A percentile compares a stretch with the other conserved stretches of the same genome.
These are phyloP conservation scores for Maccullochella peelii DNA, from an alignment of 2,113 vertebrate species.

Conservation along the genomic window DNA sequence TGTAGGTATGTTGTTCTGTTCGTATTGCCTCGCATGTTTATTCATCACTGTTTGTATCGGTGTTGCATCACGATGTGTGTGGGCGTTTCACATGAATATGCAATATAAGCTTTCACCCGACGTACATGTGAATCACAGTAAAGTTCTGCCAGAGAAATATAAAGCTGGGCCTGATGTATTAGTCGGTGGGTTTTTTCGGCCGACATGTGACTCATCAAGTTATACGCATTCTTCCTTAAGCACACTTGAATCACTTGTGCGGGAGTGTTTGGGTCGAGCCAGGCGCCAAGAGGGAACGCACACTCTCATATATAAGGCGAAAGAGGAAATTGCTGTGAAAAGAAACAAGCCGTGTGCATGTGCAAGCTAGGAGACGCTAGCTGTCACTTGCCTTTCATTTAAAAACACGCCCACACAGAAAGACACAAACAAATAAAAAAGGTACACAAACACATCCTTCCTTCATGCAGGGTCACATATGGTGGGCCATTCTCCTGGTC, in stretches of 20 bases:
- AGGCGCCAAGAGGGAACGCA: background rate
- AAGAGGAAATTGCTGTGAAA: conserved; percentile 11
- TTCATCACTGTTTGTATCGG: conserved; percentile 29
- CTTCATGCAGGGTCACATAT: conserved; percentile 64
- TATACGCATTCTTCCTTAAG: conserved; percentile 1
- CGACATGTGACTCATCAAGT: conserved; percentile 63
- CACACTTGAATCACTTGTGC: conserved; percentile 19
- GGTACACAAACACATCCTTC: conserved; percentile 26
- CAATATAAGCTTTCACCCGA: conserved; percentile 27
- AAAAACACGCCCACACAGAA: background rate
- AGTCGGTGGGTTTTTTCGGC: conserved; percentile 6
- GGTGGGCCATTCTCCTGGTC: conserved; percentile 53
- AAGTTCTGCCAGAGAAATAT: conserved; percentile 11
- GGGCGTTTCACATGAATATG: conserved; percentile 55
- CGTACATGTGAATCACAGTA: conserved; percentile 29
- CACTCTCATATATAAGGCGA: conserved; percentile 24
- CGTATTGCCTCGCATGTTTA: conserved; percentile 24
- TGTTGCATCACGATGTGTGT: conserved; percentile 39
- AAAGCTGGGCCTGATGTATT: conserved; percentile 4
- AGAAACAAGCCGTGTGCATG: background rate
- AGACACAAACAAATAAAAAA: background rate
- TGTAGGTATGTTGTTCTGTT: conserved; percentile 28
- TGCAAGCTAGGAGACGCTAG: background rate
- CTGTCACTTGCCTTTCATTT: conserved; percentile 19
- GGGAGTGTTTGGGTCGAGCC: background rate